Evolutionary conservation across 1,140 invertebrate species (phyloP), one percentile per base, ranked within the genome.

Genomic region (Hestina assimilis): DNA sequence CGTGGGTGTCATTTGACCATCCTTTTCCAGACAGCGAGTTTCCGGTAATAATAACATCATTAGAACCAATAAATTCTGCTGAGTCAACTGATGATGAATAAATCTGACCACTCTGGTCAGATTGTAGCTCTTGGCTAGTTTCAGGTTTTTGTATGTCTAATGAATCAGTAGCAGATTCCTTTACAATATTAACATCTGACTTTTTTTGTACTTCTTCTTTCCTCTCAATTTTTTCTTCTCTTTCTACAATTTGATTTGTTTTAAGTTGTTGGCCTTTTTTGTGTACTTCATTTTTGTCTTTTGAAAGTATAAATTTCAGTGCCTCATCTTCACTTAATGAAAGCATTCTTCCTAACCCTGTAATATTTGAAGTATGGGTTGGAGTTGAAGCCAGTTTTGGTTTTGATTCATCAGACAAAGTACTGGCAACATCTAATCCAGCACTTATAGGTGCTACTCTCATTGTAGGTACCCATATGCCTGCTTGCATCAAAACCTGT

Each of bases 401-500:
- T 69, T 80, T 82, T 0, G 69, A 59, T 56, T 86, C 85, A 48
- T 91, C 91, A n/a, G 64, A 80, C 9, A 95, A 86, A 5, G 92
- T 93, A 55, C 92, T 93, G 6, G 92, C 94, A 6, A 95, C 91
- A 87, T 96, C 95, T 4, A 94, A 83, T 1, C 92, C 93, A 48
- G 88, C 91, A 72, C 80, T 74, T 56, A 93, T 91, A 31, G 92
- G 94, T 72, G 91, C 93, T 15, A 90, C 91, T 81, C 92, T 93
- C 81, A 94, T 90, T 5, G 94, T 93, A 5, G 94, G 94, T 8
- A 93, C 92, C 94, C 94, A 96, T 21, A 97, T 89, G 9, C 96
- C 96, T 12, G 96, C 93, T 52, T 98, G 87, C 64, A 95, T 89
- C 3, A 99, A 79, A 1, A 97, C 94, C n/a, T 93, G 92, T 59